These are phyloP conservation scores for Linepithema humile DNA, from an alignment of 1,140 invertebrate species.

Conservation along the genomic window DNA sequence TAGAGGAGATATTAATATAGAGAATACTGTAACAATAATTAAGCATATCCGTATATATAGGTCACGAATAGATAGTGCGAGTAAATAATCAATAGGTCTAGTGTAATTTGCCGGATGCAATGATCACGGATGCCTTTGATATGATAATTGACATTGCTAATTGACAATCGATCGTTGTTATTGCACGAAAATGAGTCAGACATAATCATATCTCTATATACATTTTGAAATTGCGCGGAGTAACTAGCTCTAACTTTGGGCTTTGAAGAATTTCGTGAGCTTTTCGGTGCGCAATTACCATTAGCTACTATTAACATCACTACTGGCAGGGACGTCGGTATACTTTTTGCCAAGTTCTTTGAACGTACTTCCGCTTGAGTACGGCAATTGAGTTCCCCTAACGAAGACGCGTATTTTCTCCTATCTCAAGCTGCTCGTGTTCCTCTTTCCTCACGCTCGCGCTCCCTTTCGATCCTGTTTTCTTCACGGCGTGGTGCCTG, in stretches of 20 bases:
- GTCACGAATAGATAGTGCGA: too few species aligned
- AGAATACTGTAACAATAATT: neutral
- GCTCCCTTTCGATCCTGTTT: too few species aligned
- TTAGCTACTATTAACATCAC: neutral
- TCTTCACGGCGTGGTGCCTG: neutral
- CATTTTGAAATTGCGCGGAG: neutral
- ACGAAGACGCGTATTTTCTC: neutral
- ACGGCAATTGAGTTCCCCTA: neutral
- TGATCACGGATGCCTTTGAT: constrained; percentile 27
- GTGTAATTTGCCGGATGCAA: neutral
- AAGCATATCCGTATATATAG: neutral
- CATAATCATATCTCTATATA: neutral
- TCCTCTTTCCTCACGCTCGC: neutral
- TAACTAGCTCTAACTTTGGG: neutral
- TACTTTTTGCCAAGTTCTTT: neutral
- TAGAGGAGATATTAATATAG: too few species aligned
- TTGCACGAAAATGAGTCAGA: neutral
- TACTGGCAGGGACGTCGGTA: neutral
- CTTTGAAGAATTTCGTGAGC: neutral
- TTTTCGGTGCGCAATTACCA: neutral
- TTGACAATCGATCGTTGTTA: neutral
- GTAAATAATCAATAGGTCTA: too few species aligned
- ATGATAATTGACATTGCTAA: constrained; percentile 17
- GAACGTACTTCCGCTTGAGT: neutral
- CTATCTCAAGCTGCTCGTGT: neutral